Evolutionary conservation across 2,113 vertebrate species (phyloP), one percentile per base, ranked within the genome.

Genomic region (Epinephelus cyanopodus): DNA sequence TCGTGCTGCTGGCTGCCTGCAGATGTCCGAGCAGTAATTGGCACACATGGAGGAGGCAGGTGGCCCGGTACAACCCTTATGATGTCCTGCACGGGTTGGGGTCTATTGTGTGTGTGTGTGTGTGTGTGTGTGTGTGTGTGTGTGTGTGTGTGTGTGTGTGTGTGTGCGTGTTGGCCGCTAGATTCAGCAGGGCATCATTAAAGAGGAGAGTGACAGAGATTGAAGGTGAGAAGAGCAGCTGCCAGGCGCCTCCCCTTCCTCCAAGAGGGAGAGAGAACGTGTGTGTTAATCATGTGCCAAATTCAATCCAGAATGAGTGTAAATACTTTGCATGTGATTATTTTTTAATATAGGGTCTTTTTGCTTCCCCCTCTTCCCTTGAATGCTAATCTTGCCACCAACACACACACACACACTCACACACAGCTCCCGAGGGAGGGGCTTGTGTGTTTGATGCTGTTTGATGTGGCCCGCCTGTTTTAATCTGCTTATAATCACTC

Each of bases 401-500:
- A 19, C 58, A 37, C 73, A 33, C 61, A 47, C 63, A 67, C 65
- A 29, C 47, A 84, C 83, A 74, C 79, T 64, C 60, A 50, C 53
- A 1, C 66, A 65, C 13, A 39, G 21, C 13, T 62, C 83, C 77
- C 81, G 56, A 87, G 73, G 83, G 83, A 91, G 27, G 69, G 47
- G 50, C 33, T 48, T 77, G 78, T 87, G 79, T 92, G 84, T 91
- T 90, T 88, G 88, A 92, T 89, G 86, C 82, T 87, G 88, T 93
- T 91, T 92, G 87, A 91, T 87, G 89, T 85, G 86, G 82, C 81
- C 76, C 45, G 83, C 83, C 87, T 88, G 74, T 87, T 90, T 91
- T 94, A 92, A 93, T 94, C 89, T 91, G 57, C 62, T 90, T 92
- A 84, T 93, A 92, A 92, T 94, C 85, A 76, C 87, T 68, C 23